These are phyloP conservation scores for Fissipunctia ypsillon DNA, from an alignment of 2,888 invertebrate species.

Conservation along the genomic window DNA sequence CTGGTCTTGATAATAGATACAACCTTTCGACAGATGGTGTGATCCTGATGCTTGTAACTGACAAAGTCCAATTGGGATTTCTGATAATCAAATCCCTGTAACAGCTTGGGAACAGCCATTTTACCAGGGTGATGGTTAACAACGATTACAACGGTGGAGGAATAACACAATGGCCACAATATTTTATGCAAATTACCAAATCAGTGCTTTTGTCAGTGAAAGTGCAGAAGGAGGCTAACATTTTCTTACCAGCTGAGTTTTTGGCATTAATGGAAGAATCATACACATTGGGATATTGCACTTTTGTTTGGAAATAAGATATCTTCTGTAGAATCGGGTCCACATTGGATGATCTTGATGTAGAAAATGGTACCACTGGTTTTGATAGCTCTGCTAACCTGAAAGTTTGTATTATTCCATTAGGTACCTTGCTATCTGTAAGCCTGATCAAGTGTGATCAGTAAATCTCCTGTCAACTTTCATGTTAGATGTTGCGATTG, in stretches of 20 bases:
- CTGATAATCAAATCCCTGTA: neutral
- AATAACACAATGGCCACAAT: neutral
- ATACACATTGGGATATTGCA: conserved; percentile 96
- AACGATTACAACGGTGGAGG: neutral
- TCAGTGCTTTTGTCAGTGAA: neutral
- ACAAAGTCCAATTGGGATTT: neutral
- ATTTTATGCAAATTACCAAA: neutral
- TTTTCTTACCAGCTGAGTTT: conserved; percentile 90
- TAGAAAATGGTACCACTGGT: conserved; percentile 87
- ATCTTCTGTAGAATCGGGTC: conserved; percentile 83
- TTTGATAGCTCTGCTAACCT: conserved; percentile 86
- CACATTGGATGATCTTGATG: conserved; percentile 78
- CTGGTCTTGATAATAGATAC: neutral
- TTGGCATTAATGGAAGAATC: conserved; percentile 94
- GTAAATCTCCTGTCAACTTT: neutral
- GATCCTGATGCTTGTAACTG: no score
- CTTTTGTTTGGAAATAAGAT: conserved; percentile 87
- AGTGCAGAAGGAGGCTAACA: neutral
- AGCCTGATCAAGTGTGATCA: neutral
- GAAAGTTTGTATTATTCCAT: conserved; percentile 21
- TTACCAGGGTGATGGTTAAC: neutral
- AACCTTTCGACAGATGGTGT: no score
- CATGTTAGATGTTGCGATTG: neutral
- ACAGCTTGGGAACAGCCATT: neutral
- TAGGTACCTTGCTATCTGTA: neutral